Evolutionary conservation across 2,113 vertebrate species (phyloP).

Genomic region (Gulo gulo): DNA sequence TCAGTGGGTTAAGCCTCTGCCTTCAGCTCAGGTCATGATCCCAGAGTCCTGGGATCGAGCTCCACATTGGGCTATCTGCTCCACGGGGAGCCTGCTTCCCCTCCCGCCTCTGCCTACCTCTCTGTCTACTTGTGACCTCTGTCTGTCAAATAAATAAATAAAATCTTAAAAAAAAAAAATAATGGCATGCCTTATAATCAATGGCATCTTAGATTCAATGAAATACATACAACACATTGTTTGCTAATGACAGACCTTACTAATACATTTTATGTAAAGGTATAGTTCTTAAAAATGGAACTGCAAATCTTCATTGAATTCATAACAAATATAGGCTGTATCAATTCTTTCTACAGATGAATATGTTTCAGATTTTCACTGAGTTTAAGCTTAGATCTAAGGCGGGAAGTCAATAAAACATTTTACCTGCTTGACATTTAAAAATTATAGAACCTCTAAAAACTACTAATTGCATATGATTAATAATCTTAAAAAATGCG

Average conservation of each 20-base stretch:
- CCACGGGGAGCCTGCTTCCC: too few relatives aligned
- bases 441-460: neutral
- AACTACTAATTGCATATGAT: neutral
- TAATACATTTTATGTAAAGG: neutral
- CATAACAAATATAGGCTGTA: neutral
- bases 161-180: neutral
- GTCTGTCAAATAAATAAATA: too few relatives aligned
- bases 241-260: neutral
- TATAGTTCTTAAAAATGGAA: neutral
- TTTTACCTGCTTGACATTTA: neutral
- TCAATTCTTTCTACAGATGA: neutral
- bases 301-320: constrained; percentile 8
- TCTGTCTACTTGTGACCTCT: too few relatives aligned
- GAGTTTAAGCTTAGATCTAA: constrained; percentile 22
- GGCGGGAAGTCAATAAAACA: constrained; percentile 1
- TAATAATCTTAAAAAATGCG: neutral
- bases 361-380: neutral
- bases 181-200: neutral
- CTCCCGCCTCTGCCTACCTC: too few relatives aligned
- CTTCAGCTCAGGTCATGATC: too few relatives aligned
- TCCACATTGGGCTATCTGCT: too few relatives aligned
- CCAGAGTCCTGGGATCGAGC: too few relatives aligned
- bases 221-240: neutral
- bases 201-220: neutral
- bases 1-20: too few relatives aligned